These are phyloP conservation scores for Dreissena polymorpha DNA, from an alignment of 1,140 invertebrate genomes.

Conservation along the genomic window DNA sequence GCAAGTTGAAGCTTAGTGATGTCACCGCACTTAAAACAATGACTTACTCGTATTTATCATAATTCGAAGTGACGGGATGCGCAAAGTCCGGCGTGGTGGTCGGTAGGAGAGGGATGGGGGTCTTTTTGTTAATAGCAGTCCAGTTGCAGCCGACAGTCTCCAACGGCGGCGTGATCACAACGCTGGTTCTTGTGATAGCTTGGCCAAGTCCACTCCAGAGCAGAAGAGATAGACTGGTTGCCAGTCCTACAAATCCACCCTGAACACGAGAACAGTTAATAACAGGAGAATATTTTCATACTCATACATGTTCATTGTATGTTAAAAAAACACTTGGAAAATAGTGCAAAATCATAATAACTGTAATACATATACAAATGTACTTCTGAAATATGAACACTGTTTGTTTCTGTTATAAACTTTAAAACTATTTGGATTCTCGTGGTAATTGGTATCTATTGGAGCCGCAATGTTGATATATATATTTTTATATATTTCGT, in stretches of 20 bases:
- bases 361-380: not conserved
- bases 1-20: too few relatives aligned
- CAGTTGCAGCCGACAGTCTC: too few relatives aligned
- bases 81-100: not conserved
- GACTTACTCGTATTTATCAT: too few relatives aligned
- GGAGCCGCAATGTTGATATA: not conserved
- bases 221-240: conserved; percentile 84
- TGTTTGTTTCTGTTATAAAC: not conserved
- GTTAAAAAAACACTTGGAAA: not conserved
- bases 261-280: conserved; percentile 15
- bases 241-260: conserved; percentile 35
- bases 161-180: conserved; percentile 74
- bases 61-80: too few relatives aligned
- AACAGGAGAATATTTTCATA: too few relatives aligned
- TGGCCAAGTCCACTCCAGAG: conserved; percentile 91
- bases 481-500: not conserved
- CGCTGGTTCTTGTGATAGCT: conserved; percentile 86
- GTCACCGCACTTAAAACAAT: too few relatives aligned
- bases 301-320: not conserved
- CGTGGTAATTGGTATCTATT: not conserved
- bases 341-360: not conserved
- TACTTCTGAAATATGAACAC: not conserved
- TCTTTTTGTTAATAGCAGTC: conserved; percentile 1
- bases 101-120: not conserved
- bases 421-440: not conserved